A percentile compares a stretch with the other conserved stretches of the same genome.
Conservation (phyloP, 2,797 vertebrate species). For the Nasua narica region DNA sequence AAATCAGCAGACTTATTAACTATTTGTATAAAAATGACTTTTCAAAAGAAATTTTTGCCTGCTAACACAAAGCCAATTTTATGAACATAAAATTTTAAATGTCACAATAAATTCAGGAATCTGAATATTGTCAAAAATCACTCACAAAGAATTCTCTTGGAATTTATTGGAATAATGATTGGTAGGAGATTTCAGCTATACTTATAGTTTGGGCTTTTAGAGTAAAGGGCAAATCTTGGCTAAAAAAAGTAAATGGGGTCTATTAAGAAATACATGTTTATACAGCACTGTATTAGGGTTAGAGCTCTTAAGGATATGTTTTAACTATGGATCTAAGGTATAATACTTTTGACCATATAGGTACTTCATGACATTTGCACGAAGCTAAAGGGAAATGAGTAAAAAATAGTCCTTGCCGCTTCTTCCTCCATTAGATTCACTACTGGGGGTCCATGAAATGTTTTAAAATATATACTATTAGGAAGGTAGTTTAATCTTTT, state of each 20-base stretch:
- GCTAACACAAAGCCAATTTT: background rate
- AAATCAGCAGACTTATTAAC: background rate
- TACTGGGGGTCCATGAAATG: background rate
- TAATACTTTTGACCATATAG: background rate
- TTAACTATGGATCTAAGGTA: background rate
- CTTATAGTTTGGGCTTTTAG: background rate
- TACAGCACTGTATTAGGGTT: background rate
- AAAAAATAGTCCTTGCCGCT: background rate
- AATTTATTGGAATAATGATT: background rate
- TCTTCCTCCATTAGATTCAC: background rate
- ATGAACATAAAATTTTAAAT: conserved; percentile 8
- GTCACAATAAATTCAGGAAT: background rate
- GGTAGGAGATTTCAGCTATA: background rate
- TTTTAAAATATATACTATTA: background rate
- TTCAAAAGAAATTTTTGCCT: conserved; percentile 4
- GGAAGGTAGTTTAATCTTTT: background rate
- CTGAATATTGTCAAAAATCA: background rate
- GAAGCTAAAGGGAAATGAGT: conserved; percentile 32
- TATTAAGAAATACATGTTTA: conserved; percentile 3
- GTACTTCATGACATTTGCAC: background rate
- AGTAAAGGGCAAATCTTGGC: background rate
- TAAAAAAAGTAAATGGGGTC: background rate
- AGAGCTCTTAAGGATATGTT: conserved; percentile 15
- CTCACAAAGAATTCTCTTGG: background rate
- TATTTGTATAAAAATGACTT: conserved; percentile 38